Evolutionary conservation across 2,113 vertebrate genomes (phyloP), one percentile per base, ranked within the genome.

Genomic region (Phoxinus phoxinus): DNA sequence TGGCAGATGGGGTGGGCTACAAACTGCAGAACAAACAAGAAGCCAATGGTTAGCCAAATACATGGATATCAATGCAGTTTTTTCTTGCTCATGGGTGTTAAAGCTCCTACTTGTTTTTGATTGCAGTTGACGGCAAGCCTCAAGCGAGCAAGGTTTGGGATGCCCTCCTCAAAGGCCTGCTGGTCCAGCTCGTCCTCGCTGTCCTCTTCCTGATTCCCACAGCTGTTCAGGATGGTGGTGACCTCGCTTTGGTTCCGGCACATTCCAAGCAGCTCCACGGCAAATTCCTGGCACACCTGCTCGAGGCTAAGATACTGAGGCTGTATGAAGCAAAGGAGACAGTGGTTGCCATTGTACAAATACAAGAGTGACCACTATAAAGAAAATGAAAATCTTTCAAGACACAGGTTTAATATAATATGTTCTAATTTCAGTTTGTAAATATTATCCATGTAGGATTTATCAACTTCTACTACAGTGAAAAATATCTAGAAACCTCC

Each of bases 1-100:
- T 98, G 97, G 90, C 97, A 97, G 91, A 97, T 97, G 19, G 96
- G 96, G 61, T 97, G 96, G 0, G 96, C 96, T 89, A 97, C 96
- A 90, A 97, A 97, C 97, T 97, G 83, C 10, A 65, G 74, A 8
- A 44, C 10, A 59, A 51, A 85, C 23, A 32, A 56, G 51, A 53
- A 53, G 19, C 53, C 53, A 56, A 37, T 32, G 74, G 3, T 53
- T 53, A 53, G 74, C 15, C 8, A 53, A 53, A 76, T 30, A 4
- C 8, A 56, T 23, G 19, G 12, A 53, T 2, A 30, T 1, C 27
- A 53, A 8, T 53, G 15, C 12, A 8, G 2, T 8, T 27, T 21
- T 7, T 41, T 15, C 6, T 27, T 41, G 11, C n/a, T 44, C 37
- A 44, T 15, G 9, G n/a, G 72, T 7, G 25, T 53, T 71, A 15